Conservation (phyloP, 2,797 vertebrate genomes). For the Lophotriccus pileatus region DNA sequence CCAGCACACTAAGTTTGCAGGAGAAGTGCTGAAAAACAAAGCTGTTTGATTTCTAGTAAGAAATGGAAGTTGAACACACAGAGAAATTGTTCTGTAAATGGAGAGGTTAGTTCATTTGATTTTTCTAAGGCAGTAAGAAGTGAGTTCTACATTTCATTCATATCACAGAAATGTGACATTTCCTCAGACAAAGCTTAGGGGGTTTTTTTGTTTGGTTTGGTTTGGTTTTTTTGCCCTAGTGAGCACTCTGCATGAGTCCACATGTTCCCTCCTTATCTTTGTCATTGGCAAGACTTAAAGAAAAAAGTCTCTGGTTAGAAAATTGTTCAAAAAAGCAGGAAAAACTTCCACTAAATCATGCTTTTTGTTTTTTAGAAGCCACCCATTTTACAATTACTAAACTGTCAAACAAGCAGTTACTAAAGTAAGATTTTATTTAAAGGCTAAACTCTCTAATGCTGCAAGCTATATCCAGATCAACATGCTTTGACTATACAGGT, state of each 20-base stretch:
- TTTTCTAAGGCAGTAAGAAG: background rate
- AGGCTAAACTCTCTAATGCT: background rate
- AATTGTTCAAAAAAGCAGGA: background rate
- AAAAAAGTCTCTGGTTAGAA: constrained; percentile 13
- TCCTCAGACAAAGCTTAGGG: constrained; percentile 6
- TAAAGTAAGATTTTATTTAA: background rate
- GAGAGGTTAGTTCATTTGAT: background rate
- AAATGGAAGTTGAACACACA: background rate
- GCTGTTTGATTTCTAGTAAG: background rate
- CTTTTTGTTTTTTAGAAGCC: background rate
- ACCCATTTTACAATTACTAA: background rate
- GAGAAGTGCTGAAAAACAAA: background rate
- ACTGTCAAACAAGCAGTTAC: background rate
- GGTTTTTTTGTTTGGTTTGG: background rate
- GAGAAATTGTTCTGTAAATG: background rate
- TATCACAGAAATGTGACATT: constrained; percentile 21
- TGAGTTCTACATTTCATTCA: background rate
- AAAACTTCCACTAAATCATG: background rate
- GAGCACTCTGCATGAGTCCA: background rate
- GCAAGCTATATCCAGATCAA: background rate
- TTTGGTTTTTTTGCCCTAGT: background rate
- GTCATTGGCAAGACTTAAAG: background rate
- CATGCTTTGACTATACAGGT: background rate
- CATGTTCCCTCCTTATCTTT: constrained; percentile 2
- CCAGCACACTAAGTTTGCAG: background rate